phyloP scores from a whole-genome alignment of 2,888 invertebrate genomes.

The Prenolepis imparis region DNA sequence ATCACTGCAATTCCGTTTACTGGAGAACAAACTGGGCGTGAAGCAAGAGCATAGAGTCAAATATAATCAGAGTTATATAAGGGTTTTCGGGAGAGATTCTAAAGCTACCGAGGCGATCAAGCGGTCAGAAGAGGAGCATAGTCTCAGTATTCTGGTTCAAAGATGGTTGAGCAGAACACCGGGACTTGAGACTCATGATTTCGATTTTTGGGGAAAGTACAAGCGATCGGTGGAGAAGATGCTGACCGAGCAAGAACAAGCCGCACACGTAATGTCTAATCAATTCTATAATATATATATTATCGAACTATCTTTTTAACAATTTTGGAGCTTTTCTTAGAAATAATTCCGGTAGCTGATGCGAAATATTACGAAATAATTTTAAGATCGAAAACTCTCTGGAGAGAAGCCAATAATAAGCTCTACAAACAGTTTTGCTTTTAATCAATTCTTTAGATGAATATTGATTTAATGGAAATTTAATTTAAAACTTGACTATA shows the following conservation, averaged over 20 bases:
- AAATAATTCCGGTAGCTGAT: neutral
- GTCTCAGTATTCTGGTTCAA: slow-evolving; percentile 94
- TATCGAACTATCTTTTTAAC: neutral
- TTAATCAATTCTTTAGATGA: neutral
- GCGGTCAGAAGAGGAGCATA: slow-evolving; percentile 93
- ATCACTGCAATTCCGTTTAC: slow-evolving; percentile 97
- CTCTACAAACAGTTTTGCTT: neutral
- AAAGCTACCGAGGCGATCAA: slow-evolving; percentile 88
- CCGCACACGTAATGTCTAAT: slow-evolving; percentile 87
- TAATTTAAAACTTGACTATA: slow-evolving; percentile 9
- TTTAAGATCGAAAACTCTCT: neutral
- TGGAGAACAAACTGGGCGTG: slow-evolving; percentile 97
- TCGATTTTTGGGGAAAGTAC: slow-evolving; percentile 98
- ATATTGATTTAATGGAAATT: neutral
- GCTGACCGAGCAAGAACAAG: slow-evolving; percentile 90
- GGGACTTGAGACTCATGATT: slow-evolving; percentile 92
- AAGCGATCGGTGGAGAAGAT: slow-evolving; percentile 91
- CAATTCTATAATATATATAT: neutral
- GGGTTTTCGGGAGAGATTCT: slow-evolving; percentile 93
- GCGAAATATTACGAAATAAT: neutral
- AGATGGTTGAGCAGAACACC: slow-evolving; percentile 98
- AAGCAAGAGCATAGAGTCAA: slow-evolving; percentile 95
- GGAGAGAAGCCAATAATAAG: neutral
- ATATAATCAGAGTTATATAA: slow-evolving; percentile 96
- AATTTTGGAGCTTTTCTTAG: neutral